These are phyloP conservation scores for Conistra vaccinii DNA, from an alignment of 2,888 invertebrate genomes.

Conservation along the genomic window DNA sequence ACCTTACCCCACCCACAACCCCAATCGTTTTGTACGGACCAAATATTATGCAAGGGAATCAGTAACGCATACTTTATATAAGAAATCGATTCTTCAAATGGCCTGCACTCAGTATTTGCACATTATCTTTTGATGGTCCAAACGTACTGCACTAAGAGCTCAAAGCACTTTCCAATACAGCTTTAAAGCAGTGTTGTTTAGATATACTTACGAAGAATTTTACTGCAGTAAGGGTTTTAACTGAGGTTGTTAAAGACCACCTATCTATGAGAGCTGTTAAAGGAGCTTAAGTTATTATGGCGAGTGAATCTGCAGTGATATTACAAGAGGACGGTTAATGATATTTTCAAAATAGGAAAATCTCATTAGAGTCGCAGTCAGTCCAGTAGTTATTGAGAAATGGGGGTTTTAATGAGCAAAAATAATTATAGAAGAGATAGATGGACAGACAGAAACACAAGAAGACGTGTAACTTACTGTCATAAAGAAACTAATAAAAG, in stretches of 20 bases:
- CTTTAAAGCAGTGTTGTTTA: slow-evolving; percentile 20
- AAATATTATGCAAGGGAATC: slow-evolving; percentile 75
- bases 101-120: slow-evolving; percentile 49
- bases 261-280: not conserved
- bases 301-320: not conserved
- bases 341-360: not conserved
- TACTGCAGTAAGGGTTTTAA: slow-evolving; percentile 26
- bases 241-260: slow-evolving; percentile 3
- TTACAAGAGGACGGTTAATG: no score
- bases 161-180: slow-evolving; percentile 34
- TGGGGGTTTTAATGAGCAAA: not conserved
- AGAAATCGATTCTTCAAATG: slow-evolving; percentile 67
- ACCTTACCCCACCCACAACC: slow-evolving; percentile 50
- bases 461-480: not conserved
- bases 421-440: not conserved
- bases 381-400: not conserved
- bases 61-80: slow-evolving; percentile 67
- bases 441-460: not conserved
- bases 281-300: not conserved
- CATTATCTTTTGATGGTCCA: slow-evolving; percentile 52
- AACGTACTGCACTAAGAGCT: slow-evolving; percentile 38
- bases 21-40: slow-evolving; percentile 61
- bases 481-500: slow-evolving; percentile 16
- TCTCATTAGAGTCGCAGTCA: not conserved
- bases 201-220: slow-evolving; percentile 17